These are phyloP conservation scores for Nipponacmea schrenckii DNA, from an alignment of 2,888 invertebrate species.

Conservation along the genomic window DNA sequence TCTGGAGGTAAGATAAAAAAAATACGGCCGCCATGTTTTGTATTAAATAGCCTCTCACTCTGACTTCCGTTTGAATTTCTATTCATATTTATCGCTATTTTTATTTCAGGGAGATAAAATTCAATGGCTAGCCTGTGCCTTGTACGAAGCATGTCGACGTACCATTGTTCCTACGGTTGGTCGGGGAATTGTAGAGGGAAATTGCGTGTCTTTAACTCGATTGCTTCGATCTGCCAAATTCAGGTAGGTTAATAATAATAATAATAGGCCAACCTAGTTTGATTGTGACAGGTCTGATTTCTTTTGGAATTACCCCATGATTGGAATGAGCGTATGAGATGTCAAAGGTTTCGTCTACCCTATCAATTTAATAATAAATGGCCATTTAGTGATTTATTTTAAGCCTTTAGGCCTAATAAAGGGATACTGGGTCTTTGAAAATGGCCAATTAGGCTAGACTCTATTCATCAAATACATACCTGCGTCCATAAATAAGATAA, in stretches of 20 bases:
- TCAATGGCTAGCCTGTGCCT: slow-evolving; percentile 94
- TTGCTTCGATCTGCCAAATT: slow-evolving; percentile 89
- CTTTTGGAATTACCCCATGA: too few relatives aligned
- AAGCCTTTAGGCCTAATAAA: too few relatives aligned
- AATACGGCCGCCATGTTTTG: slow-evolving; percentile 25
- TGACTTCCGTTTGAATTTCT: slow-evolving; percentile 7
- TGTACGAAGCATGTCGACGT: slow-evolving; percentile 89
- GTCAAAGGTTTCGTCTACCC: too few relatives aligned
- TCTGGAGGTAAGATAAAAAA: slow-evolving; percentile 79
- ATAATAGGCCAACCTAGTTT: too few relatives aligned
- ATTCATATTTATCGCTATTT: slow-evolving; percentile 3
- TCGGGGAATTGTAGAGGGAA: slow-evolving; percentile 80
- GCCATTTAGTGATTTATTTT: too few relatives aligned
- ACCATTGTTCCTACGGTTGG: slow-evolving; percentile 84
- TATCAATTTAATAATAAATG: too few relatives aligned
- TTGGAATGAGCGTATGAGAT: too few relatives aligned
- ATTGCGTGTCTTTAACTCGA: slow-evolving; percentile 89
- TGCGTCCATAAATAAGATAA: too few relatives aligned
- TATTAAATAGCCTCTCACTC: slow-evolving; percentile 27
- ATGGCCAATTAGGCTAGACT: too few relatives aligned
- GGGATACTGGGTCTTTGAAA: too few relatives aligned
- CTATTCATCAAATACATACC: too few relatives aligned
- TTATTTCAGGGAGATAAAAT: slow-evolving; percentile 77
- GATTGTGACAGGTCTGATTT: too few relatives aligned
- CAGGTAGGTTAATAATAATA: slow-evolving; percentile 73